Evolutionary conservation across 2,888 invertebrate genomes (phyloP).

Genomic region (Tenthredo distinguenda): DNA sequence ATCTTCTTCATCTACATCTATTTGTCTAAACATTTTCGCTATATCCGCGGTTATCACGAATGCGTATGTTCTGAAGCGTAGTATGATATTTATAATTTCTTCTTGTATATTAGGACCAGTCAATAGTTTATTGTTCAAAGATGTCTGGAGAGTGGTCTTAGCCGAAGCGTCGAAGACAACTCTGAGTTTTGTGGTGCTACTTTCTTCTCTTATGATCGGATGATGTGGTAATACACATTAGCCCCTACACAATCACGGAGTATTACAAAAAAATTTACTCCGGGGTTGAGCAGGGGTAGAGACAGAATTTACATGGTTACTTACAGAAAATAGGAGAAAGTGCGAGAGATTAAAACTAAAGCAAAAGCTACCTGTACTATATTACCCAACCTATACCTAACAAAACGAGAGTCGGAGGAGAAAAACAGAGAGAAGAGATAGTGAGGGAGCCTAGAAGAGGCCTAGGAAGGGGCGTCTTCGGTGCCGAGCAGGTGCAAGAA

Average conservation of each 20-base stretch:
- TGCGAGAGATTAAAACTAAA: not conserved
- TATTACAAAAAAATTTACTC: not conserved
- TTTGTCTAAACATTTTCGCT: conserved; percentile 57
- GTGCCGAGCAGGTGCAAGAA: not conserved
- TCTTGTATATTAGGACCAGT: conserved; percentile 48
- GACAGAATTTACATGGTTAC: not conserved
- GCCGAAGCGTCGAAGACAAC: conserved; percentile 44
- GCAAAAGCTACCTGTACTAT: not conserved
- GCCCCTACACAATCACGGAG: not conserved
- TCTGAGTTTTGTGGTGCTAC: conserved; percentile 35
- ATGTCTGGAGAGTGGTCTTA: conserved; percentile 24
- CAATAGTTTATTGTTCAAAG: conserved; percentile 36
- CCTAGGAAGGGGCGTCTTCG: not conserved
- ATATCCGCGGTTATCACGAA: conserved; percentile 57
- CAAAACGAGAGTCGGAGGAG: not conserved
- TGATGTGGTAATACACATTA: conserved; percentile 47
- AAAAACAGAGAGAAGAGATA: too few species aligned
- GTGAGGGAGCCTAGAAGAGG: not conserved
- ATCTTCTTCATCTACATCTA: conserved; percentile 53
- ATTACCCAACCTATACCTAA: not conserved
- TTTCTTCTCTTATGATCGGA: conserved; percentile 41
- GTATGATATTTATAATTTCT: conserved; percentile 20
- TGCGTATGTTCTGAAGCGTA: conserved; percentile 49
- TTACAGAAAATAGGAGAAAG: not conserved
- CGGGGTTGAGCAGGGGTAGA: not conserved